Evolutionary conservation across 37 sponge, comb jelly and placozoan species (phyloP).

Genomic region (Oopsacas minuta): DNA sequence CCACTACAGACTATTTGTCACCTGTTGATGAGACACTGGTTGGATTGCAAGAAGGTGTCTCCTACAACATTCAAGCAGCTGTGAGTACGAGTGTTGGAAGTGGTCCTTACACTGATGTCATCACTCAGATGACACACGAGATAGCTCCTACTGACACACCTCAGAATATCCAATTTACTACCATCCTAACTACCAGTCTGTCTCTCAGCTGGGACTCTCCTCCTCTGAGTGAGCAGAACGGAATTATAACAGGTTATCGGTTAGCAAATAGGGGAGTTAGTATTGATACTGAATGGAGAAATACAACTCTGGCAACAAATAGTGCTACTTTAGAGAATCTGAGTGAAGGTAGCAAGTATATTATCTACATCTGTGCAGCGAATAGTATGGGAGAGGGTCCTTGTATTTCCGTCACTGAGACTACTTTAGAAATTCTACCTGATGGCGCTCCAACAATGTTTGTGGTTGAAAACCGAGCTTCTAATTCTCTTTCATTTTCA

Average conservation of each 20-base stretch:
- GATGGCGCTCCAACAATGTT: background rate
- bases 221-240: background rate
- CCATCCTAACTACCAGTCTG: background rate
- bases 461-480: background rate
- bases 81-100: background rate
- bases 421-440: background rate
- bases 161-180: background rate
- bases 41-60: background rate
- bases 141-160: background rate
- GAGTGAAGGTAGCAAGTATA: background rate
- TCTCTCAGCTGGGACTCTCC: slow-evolving; percentile 3
- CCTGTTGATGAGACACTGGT: background rate
- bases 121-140: background rate
- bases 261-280: background rate
- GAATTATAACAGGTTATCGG: background rate
- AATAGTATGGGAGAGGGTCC: background rate
- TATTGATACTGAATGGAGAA: background rate
- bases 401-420: background rate
- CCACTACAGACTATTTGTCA: background rate
- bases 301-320: background rate
- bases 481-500: slow-evolving; percentile 9
- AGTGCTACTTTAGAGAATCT: background rate
- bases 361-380: background rate
- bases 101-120: background rate
- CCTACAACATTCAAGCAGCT: background rate